Evolutionary conservation across 2,113 vertebrate species (phyloP), one percentile per base, ranked within the genome.

Genomic region (Dromas ardeola): DNA sequence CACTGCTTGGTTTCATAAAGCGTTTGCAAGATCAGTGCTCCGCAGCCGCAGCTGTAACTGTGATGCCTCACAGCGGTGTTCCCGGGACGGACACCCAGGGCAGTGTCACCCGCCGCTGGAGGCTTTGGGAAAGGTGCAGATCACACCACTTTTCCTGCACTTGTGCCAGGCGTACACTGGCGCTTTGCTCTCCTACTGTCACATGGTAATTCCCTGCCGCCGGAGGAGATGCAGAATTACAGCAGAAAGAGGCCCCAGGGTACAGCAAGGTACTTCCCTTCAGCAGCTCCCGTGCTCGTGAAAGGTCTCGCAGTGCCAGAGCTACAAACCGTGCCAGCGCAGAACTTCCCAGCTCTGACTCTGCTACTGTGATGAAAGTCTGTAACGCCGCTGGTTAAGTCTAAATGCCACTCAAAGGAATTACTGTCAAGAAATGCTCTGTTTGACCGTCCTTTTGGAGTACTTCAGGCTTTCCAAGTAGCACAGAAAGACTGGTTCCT

Each of bases 161-260:
- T 9, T 3, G 19, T 1, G 3, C 52, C 13, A 13, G 5, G 50
- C 3, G 0, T 3, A 11, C 0, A 2, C 62, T 3, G 1, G 17
- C 34, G 50, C 34, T 47, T 27, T 47, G 72, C 50, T 66, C 45
- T 66, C 79, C 59, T 3, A 2, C 58, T 2, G 0, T 18, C 23
- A 3, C 4, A 2, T 10, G 45, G 45, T 47, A 21, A 47, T 27
- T 53, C 45, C 88, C 55, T 29, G 2, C 17, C 0, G 4, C 58
- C 40, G 55, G 32, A 43, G n/a, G 30, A 27, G 74, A 23, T 1
- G 14, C n/a, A 32, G 69, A 61, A 23, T 38, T 15, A 4, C 13
- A 30, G 52, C 83, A 56, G 70, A 30, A 58, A 36, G 50, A 34
- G 38, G 22, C 13, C 55, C 80, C 50, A 6, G 56, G 22, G 56